Conservation (phyloP, 92 coral and sea anemone species). For the Paragorgia papillata region DNA sequence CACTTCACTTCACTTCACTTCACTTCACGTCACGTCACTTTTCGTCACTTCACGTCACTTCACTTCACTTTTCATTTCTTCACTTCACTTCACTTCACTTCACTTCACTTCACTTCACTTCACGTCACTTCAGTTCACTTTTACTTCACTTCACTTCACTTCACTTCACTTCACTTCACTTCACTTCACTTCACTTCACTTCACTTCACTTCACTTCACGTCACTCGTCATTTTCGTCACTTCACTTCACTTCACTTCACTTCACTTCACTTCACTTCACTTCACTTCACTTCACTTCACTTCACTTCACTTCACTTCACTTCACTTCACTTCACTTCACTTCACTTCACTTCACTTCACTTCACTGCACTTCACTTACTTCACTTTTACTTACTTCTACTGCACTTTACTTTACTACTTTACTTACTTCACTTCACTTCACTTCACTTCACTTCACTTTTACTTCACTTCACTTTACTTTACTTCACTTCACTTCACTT, state of each 20-base stretch:
- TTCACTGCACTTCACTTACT: not conserved
- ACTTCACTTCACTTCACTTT: not conserved
- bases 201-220: not conserved
- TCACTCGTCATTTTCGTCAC: not conserved
- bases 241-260: constrained; percentile 11
- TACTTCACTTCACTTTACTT: not conserved
- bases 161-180: not conserved
- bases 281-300: not conserved
- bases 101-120: no score
- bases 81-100: not conserved
- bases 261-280: constrained; percentile 7
- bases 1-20: not conserved
- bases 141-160: not conserved
- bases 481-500: not conserved
- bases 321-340: no score
- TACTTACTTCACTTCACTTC: not conserved
- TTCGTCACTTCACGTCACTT: not conserved
- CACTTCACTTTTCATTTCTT: not conserved
- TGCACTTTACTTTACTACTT: not conserved
- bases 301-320: no score
- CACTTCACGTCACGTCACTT: no score
- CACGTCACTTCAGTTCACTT: not conserved
- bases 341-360: not conserved
- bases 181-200: not conserved
- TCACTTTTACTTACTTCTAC: not conserved